Evolutionary conservation across 2,113 vertebrate genomes (phyloP), one percentile per base, ranked within the genome.

Genomic region (Dromas ardeola): DNA sequence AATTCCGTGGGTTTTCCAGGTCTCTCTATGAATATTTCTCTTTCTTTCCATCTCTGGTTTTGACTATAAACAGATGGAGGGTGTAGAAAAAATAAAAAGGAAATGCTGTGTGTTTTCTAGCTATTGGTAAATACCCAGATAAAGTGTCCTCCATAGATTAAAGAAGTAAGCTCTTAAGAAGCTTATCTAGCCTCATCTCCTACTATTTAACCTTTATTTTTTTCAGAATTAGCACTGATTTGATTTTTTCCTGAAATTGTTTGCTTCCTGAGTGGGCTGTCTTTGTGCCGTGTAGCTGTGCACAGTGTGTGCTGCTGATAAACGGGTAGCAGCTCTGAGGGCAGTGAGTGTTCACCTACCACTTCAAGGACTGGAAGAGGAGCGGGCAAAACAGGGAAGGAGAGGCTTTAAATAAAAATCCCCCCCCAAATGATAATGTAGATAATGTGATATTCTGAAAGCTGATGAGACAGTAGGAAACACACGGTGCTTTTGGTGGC

Each of bases 101-200:
- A 84, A 93, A 62, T 53, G 8, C 43, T 83, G 9, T 29, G 59
- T 55, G 26, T 5, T 87, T 94, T 89, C 38, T 74, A 85, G 50
- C 52, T 85, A 63, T 66, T 70, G 66, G 66, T 94, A 95, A 96
- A 94, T 94, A 90, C 85, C 78, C 12, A 7, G 78, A 87, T 93
- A 55, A 89, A 91, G 5, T 47, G 29, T 72, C 61, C 73, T 92
- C 29, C 4, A 76, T 15, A 84, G 77, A 95, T 84, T 89, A 95
- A 88, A 97, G 36, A 77, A 73, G 12, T 84, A 97, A 95, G 88
- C 81, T 92, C 61, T 92, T 96, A 93, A 93, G 95, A 87, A 90
- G 92, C 90, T 97, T 95, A 87, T 82, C 81, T 71, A 79, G 26
- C 42, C 42, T 93, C 66, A 82, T 85, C 65, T 91, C 65, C 63